A percentile compares a stretch with the other conserved stretches of the same genome.
phyloP scores from a whole-genome alignment of 2,113 vertebrate species.

The Eubucco bourcierii region DNA sequence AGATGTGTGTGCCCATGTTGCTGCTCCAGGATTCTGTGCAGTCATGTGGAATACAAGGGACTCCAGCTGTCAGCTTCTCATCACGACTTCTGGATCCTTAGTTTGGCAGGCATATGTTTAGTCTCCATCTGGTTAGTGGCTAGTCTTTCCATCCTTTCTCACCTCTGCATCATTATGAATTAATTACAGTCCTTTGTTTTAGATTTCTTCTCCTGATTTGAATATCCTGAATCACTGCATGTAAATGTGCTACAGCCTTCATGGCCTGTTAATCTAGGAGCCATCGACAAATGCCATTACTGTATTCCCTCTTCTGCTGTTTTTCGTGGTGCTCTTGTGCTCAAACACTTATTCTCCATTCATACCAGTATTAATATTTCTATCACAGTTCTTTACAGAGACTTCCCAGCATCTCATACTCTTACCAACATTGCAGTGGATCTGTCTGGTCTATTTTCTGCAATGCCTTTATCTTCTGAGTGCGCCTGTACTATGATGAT shows the following conservation, averaged over 20 bases:
- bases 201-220: neutral
- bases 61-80: neutral
- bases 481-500: neutral
- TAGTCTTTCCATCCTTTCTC: neutral
- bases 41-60: neutral
- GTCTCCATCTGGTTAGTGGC: neutral
- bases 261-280: neutral
- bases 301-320: neutral
- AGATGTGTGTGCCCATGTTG: fast-evolving
- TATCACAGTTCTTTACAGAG: neutral
- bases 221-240: neutral
- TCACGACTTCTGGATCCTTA: neutral
- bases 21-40: neutral
- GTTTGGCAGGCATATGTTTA: neutral
- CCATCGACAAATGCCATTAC: neutral
- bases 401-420: fast-evolving
- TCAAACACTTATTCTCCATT: neutral
- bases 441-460: neutral
- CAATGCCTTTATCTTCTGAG: neutral
- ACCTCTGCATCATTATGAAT: neutral
- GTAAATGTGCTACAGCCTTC: neutral
- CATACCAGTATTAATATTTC: neutral
- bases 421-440: neutral
- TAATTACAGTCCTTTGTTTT: neutral
- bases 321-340: neutral